Conservation (phyloP, 2,113 vertebrate genomes). For the Lamprotornis superbus region DNA sequence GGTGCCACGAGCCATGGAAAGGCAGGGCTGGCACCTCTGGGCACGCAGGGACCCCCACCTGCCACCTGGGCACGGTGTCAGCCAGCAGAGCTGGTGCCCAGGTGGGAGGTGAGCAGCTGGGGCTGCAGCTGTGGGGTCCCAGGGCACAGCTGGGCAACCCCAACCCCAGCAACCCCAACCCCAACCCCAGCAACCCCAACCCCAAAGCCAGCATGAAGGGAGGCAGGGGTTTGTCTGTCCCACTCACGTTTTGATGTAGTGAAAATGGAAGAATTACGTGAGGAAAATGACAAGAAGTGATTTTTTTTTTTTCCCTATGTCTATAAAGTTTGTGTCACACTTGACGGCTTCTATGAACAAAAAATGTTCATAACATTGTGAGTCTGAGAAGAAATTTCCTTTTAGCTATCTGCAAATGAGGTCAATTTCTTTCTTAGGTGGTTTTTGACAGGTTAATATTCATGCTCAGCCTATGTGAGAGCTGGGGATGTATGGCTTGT, state of each 20-base stretch:
- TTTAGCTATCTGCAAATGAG: background rate
- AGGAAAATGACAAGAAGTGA: background rate
- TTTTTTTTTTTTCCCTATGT: background rate
- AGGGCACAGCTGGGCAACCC: background rate
- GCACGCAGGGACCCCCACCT: fast-evolving
- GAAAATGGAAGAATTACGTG: background rate
- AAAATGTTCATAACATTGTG: background rate
- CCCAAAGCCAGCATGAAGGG: fast-evolving
- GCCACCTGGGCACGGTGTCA: background rate
- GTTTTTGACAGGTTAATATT: slow-evolving; percentile 9
- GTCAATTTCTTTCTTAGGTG: background rate
- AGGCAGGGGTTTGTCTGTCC: background rate
- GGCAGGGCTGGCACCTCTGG: background rate
- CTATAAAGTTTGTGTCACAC: background rate
- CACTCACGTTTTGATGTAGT: fast-evolving
- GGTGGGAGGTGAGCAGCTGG: too few species aligned
- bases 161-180: background rate
- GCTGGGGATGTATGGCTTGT: background rate
- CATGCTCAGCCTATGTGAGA: background rate
- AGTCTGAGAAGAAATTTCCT: background rate
- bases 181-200: background rate
- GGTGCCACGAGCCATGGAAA: too few species aligned
- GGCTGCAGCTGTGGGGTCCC: fast-evolving
- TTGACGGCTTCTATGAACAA: background rate
- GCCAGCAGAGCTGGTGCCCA: too few species aligned